Conservation (phyloP, 1,140 invertebrate species). For the Cotesia vestalis region DNA sequence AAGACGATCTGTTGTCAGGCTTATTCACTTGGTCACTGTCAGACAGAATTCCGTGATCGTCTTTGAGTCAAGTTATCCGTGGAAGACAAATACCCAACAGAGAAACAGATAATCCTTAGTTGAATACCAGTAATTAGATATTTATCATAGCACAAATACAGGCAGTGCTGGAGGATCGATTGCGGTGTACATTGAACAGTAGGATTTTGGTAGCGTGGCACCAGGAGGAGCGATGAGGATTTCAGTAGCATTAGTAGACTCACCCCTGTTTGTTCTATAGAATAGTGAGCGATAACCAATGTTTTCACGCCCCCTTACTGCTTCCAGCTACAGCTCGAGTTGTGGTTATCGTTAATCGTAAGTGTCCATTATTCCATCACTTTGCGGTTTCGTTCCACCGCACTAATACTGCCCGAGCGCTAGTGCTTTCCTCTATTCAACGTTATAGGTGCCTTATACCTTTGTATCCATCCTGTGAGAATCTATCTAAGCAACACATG, state of each 20-base stretch:
- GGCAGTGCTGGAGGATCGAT: not conserved
- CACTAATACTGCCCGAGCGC: not conserved
- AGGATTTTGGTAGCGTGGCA: not conserved
- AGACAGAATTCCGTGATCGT: not conserved
- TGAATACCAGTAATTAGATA: conserved; percentile 10
- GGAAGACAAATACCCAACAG: not conserved
- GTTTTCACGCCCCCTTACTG: not conserved
- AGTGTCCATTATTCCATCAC: conserved; percentile 30
- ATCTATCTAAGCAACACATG: conserved; percentile 11
- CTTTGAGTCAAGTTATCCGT: not conserved
- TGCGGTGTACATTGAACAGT: not conserved
- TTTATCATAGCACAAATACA: not conserved
- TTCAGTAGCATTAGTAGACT: no score
- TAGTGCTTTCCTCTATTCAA: not conserved
- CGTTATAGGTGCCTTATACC: not conserved
- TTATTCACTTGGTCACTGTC: not conserved
- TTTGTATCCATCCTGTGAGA: not conserved
- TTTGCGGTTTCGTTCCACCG: conserved; percentile 7
- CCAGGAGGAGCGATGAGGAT: no score
- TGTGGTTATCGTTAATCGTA: conserved; percentile 17
- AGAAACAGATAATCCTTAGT: not conserved
- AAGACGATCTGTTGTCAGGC: not conserved
- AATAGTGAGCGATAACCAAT: not conserved
- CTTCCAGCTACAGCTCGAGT: not conserved
- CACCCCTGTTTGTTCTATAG: no score